A percentile compares a stretch with the other conserved stretches of the same genome.
Conservation (phyloP, 2,888 invertebrate genomes). For the Cremastinae sp. region DNA sequence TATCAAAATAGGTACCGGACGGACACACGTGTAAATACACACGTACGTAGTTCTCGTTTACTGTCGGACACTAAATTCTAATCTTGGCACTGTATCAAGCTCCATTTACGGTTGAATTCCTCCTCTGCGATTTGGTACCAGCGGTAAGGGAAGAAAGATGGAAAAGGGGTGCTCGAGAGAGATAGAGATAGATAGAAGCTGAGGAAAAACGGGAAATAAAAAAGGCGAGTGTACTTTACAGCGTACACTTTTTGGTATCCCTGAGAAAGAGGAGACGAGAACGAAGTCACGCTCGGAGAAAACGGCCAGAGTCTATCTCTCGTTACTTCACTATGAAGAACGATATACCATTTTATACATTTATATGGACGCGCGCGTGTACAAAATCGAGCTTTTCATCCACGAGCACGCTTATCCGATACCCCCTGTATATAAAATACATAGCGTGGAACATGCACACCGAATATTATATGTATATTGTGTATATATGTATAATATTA, state of each 20-base stretch:
- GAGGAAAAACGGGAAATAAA: slow-evolving; percentile 6
- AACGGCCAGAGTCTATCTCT: slow-evolving; percentile 45
- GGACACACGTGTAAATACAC: too few species aligned
- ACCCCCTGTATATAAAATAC: neutral
- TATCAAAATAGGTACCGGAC: too few species aligned
- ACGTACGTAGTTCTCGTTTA: slow-evolving; percentile 31
- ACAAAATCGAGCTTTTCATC: slow-evolving; percentile 34
- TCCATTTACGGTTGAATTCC: slow-evolving; percentile 59
- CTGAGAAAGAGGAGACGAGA: slow-evolving; percentile 51
- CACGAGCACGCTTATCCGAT: neutral
- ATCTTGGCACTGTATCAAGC: slow-evolving; percentile 62
- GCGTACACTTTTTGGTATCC: slow-evolving; percentile 31
- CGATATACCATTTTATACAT: slow-evolving; percentile 47
- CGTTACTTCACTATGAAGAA: slow-evolving; percentile 58
- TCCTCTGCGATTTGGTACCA: slow-evolving; percentile 52
- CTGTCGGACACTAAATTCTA: slow-evolving; percentile 59
- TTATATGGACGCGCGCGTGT: too few species aligned
- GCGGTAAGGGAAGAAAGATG: slow-evolving; percentile 7
- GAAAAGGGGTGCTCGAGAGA: neutral
- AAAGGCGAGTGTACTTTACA: slow-evolving; percentile 22
- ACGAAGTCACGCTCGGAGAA: slow-evolving; percentile 54
- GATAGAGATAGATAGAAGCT: slow-evolving; percentile 7
- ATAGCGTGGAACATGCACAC: neutral
- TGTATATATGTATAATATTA: slow-evolving; percentile 3
- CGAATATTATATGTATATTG: slow-evolving; percentile 3